A percentile compares a stretch with the other conserved stretches of the same genome.
These are phyloP conservation scores for Zaprionus vittiger DNA, from an alignment of 1,140 invertebrate species.

Conservation along the genomic window DNA sequence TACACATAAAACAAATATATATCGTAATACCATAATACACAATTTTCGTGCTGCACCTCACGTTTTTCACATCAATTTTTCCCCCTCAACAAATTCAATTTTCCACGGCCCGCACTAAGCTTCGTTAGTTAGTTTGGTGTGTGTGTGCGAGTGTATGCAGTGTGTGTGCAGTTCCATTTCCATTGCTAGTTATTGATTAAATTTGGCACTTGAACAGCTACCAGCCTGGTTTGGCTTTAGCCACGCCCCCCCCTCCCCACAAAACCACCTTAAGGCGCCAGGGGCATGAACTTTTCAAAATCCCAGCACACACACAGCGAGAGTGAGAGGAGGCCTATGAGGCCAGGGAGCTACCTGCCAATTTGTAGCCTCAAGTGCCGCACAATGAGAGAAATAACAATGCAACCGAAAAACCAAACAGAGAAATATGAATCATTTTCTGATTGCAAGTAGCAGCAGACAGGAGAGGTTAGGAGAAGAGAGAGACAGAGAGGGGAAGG, in stretches of 20 bases:
- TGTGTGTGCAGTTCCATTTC: conserved; percentile 31
- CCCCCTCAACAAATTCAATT: conserved; percentile 48
- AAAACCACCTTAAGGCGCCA: conserved; percentile 18
- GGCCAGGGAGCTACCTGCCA: conserved; percentile 39
- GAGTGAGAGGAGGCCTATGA: conserved; percentile 1
- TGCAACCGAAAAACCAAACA: conserved; percentile 35
- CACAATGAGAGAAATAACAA: conserved; percentile 16
- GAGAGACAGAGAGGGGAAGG: background rate
- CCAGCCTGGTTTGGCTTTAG: conserved; percentile 10
- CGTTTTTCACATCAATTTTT: conserved; percentile 77
- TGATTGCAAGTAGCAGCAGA: conserved; percentile 38
- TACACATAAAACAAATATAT: conserved; percentile 50
- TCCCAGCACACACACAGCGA: conserved; percentile 30
- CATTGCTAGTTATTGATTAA: conserved; percentile 71
- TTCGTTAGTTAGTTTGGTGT: conserved; percentile 18
- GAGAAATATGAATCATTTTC: conserved; percentile 71
- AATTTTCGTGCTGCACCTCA: conserved; percentile 73
- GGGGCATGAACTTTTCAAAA: conserved; percentile 65
- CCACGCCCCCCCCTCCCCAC: conserved; percentile 64
- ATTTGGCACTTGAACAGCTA: conserved; percentile 54
- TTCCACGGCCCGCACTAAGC: conserved; percentile 29
- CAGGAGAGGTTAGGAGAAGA: too few relatives aligned
- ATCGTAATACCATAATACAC: conserved; percentile 60
- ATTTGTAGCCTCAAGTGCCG: conserved; percentile 44
- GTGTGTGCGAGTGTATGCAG: background rate